These are phyloP conservation scores for Otus scops DNA, from an alignment of 2,797 vertebrate genomes.

Conservation along the genomic window DNA sequence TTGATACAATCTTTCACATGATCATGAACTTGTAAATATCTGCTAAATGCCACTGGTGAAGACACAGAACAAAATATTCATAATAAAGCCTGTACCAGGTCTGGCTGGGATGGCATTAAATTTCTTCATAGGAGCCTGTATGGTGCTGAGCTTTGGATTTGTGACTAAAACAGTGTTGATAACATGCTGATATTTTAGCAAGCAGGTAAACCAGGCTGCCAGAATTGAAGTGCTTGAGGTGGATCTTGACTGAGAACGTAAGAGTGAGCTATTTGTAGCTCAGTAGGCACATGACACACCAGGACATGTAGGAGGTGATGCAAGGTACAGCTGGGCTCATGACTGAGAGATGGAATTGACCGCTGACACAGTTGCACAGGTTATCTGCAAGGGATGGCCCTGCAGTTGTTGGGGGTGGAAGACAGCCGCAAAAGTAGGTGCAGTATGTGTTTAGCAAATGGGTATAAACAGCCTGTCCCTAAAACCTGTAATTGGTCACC, in stretches of 20 bases:
- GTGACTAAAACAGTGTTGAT: neutral
- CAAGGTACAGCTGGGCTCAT: too few relatives aligned
- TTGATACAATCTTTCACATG: neutral
- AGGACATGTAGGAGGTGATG: too few relatives aligned
- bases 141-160: neutral
- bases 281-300: too few relatives aligned
- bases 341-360: too few relatives aligned
- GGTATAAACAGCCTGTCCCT: fast-evolving
- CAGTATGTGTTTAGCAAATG: neutral
- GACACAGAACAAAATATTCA: neutral
- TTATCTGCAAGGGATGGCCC: too few relatives aligned
- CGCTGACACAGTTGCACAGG: too few relatives aligned
- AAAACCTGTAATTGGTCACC: neutral
- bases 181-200: neutral
- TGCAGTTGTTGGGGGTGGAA: neutral
- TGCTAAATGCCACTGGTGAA: neutral
- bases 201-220: too few relatives aligned
- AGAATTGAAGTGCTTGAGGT: too few relatives aligned
- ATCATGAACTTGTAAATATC: neutral
- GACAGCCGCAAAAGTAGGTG: neutral
- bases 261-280: too few relatives aligned
- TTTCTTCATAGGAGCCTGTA: neutral
- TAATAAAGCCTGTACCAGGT: neutral
- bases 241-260: too few relatives aligned
- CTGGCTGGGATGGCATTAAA: neutral